Evolutionary conservation across 2,888 invertebrate species (phyloP), one percentile per base, ranked within the genome.

Genomic region (Rotaria macrura): DNA sequence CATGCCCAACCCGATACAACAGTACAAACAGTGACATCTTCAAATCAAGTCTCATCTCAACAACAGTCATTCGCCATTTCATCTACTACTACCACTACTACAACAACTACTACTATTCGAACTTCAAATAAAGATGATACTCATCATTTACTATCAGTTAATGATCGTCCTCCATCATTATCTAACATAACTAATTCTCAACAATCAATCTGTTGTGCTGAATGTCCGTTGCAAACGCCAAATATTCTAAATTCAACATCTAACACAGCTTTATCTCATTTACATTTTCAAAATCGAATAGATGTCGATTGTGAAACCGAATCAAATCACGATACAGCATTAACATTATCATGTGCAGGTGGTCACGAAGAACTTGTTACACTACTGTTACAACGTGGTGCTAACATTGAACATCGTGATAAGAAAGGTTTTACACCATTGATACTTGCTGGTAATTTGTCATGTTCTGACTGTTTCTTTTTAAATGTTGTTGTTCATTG

Each of bases 281-380:
- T 65, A 65, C 65, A 34, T 29, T 65, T 65, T 65, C 65, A 65
- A 40, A 79, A 79, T 79, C 79, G 79, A 49, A 86, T 85, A 17
- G 85, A 86, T 91, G 94, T 99, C 87, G 97, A 99, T 92, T 96
- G 96, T 14, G 96, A 96, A 92, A 99, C 98, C 0, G 98, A 99
- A 91, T 96, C 95, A 89, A 98, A 98, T 92, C 96, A 97, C 92
- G 99, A 99, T 92, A 99, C 99, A 10, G 97, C 98, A 85, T 93
- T 99, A 86, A 98, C 98, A 55, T 93, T 99, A 87, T 98, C 98
- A 84, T 97, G 97, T 92, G 96, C 96, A 87, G 97, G 97, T 87
- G 92, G 92, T 38, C 97, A 98, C 0, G 95, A 96, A 90, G 97
- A 98, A 89, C 93, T 98, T 34, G 97, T 97, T 20, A 95, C 95